Base-by-base conservation (phyloP, 2,888 invertebrate genomes). In the Lasioglossum malachurum region DNA sequence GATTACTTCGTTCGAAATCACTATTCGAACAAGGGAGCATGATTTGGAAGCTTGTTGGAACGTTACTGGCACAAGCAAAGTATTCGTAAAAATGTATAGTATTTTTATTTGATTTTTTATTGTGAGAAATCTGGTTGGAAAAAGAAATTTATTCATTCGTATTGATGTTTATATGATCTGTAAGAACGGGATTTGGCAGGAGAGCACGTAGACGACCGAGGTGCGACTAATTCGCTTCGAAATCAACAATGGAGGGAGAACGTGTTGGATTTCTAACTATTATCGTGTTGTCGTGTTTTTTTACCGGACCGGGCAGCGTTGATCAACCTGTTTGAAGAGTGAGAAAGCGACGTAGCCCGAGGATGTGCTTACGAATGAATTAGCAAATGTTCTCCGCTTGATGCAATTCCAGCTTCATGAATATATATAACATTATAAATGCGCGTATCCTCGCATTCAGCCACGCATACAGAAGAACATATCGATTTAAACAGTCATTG, bases 391-490 rank as follows among this genome's bases (percentile, higher is more conserved):
- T 57, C 41, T n/a, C 14, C 16, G 38, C 8, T 38, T 53, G 19
- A 60, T 60, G 41, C 27, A 60, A 75, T 75, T 74, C 74, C 38
- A 38, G 41, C 69, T 69, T 69, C 69, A 69, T 69, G 41, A 38
- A 69, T 69, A 69, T 41, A 69, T 35, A 69, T 41, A 38, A 69
- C 12, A 69, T 69, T 69, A n/a, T 41, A 14, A 41, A 69, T 69
- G 41, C 38, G 69, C 2, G 41, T 41, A 69, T 12, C 12, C n/a
- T 14, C 16, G 64, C 16, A 7, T 64, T 7, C 7, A 7, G 2
- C 12, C 64, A 7, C 64, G 31, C 64, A 31, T 64, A 64, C 64
- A 31, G 31, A 14, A 16, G 31, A 64, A 31, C 31, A 16, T 31
- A 64, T 64, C 64, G 31, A 64, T 64, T 64, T 31, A 7, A 31